These are phyloP conservation scores for Nyctalus aviator DNA, from an alignment of 2,797 vertebrate species.

Conservation along the genomic window DNA sequence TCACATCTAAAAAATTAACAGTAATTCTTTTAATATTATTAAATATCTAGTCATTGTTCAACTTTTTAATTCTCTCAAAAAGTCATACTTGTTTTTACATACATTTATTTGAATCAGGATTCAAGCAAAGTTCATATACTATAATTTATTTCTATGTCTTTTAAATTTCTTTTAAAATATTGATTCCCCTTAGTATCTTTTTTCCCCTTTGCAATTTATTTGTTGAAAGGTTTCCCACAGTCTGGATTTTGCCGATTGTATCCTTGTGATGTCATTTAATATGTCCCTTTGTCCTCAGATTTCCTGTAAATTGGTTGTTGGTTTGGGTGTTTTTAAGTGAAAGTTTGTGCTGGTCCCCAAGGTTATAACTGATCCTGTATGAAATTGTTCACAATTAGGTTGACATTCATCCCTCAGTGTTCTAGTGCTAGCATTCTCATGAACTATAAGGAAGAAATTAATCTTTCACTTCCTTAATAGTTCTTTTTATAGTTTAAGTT, in stretches of 20 bases:
- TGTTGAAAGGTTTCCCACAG: neutral
- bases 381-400: neutral
- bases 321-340: constrained; percentile 9
- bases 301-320: constrained; percentile 19
- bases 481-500: neutral
- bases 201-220: neutral
- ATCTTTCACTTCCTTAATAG: neutral
- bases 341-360: neutral
- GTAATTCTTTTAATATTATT: constrained; percentile 12
- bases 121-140: constrained; percentile 21
- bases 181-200: neutral
- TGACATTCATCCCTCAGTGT: neutral
- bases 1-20: constrained; percentile 23
- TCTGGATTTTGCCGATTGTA: neutral
- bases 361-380: neutral
- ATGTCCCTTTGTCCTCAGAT: neutral
- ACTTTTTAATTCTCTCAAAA: constrained; percentile 9
- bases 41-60: neutral
- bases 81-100: neutral
- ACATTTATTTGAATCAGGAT: constrained; percentile 28
- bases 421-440: neutral
- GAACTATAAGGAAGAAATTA: neutral
- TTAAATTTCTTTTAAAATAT: neutral
- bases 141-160: constrained; percentile 9
- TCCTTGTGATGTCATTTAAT: neutral